Evolutionary conservation across 64 coral and sea anemone species (phyloP).

Genomic region (Hydrozoanthus tunicans): DNA sequence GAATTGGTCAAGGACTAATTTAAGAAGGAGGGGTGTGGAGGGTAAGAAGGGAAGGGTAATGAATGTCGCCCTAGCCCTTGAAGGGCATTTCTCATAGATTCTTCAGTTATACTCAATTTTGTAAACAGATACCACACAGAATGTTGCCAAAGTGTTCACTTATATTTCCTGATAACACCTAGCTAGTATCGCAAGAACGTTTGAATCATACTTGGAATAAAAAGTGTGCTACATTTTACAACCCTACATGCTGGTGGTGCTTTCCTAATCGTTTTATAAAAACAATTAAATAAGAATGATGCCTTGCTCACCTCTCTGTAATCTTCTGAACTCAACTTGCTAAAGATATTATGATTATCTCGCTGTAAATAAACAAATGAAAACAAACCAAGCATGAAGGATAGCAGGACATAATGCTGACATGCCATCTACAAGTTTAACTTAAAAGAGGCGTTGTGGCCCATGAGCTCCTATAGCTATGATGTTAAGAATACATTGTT

Average conservation of each 20-base stretch:
- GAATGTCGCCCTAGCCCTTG: too few species aligned
- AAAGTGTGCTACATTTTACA: background rate
- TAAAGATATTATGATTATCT: conserved; percentile 65
- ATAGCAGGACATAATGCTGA: background rate
- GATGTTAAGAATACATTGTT: too few species aligned
- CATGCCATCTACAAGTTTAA: background rate
- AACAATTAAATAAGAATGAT: background rate
- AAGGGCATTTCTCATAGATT: too few species aligned
- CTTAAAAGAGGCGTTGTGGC: too few species aligned
- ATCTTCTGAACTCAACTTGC: conserved; percentile 43
- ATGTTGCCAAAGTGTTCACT: too few species aligned
- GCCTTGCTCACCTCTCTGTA: conserved; percentile 51
- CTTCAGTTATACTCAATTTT: too few species aligned
- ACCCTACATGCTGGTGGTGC: background rate
- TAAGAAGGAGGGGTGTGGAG: background rate
- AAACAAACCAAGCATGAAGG: background rate
- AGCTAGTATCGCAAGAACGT: too few species aligned
- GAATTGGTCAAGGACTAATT: background rate
- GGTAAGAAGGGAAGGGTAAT: background rate
- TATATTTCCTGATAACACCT: too few species aligned
- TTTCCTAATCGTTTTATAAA: background rate
- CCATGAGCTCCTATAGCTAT: too few species aligned
- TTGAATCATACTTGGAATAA: too few species aligned
- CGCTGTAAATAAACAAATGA: conserved; percentile 14
- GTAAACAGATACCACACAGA: too few species aligned